Conservation (phyloP, 2,888 invertebrate species). For the Cephus runcator region DNA sequence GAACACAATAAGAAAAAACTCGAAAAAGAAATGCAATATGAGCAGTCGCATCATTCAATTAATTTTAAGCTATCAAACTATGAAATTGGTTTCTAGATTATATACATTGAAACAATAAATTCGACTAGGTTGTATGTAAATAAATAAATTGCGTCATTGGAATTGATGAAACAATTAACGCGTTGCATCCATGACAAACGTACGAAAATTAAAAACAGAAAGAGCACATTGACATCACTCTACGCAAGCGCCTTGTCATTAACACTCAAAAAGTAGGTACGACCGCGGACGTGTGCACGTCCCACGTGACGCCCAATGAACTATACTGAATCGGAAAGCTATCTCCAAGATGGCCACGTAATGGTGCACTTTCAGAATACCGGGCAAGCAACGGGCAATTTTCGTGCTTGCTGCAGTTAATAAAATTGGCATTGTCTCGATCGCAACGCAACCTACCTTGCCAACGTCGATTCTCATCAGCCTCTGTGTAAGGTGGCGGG, state of each 20-base stretch:
- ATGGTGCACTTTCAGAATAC: slow-evolving; percentile 44
- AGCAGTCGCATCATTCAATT: background rate
- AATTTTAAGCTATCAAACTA: background rate
- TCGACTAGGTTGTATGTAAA: background rate
- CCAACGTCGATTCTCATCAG: slow-evolving; percentile 21
- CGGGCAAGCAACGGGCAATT: slow-evolving; percentile 13
- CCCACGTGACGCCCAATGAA: slow-evolving; percentile 1
- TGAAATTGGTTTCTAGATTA: background rate
- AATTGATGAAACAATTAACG: background rate
- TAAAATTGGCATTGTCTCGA: background rate
- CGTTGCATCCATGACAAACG: slow-evolving; percentile 11
- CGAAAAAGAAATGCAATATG: background rate
- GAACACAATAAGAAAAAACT: background rate
- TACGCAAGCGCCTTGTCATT: background rate
- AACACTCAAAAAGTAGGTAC: background rate
- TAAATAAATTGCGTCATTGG: background rate
- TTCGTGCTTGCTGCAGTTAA: background rate
- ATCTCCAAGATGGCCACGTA: slow-evolving; percentile 26
- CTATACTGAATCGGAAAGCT: slow-evolving; percentile 11
- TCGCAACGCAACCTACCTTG: slow-evolving; percentile 34
- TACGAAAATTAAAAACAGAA: slow-evolving; percentile 16
- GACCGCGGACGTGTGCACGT: background rate
- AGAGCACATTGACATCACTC: background rate
- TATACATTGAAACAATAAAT: background rate
- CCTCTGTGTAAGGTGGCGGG: slow-evolving; percentile 26